Percentiles rank a stretch among this genome's conserved stretches.
These are phyloP conservation scores for Drosophila colorata DNA, from an alignment of 2,888 invertebrate genomes.

Conservation along the genomic window DNA sequence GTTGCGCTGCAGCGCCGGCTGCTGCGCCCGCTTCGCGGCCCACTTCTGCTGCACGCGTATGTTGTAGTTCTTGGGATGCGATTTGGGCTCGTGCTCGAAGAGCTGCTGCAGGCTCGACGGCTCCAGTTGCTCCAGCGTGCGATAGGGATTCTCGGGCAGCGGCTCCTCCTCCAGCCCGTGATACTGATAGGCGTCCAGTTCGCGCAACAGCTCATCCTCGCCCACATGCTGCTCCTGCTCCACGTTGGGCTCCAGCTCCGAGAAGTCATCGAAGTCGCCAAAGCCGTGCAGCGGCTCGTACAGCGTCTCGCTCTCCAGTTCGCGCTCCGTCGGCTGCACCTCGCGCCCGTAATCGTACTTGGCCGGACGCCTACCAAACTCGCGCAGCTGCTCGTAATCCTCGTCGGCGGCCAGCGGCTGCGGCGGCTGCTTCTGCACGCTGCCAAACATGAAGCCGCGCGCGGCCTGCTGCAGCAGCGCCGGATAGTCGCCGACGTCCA, in stretches of 20 bases:
- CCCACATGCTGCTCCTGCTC: constrained; percentile 63
- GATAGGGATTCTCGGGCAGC: constrained; percentile 73
- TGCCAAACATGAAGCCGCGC: constrained; percentile 79
- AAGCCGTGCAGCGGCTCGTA: constrained; percentile 67
- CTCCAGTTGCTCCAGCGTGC: constrained; percentile 76
- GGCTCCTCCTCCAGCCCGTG: constrained; percentile 71
- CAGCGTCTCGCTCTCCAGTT: constrained; percentile 50
- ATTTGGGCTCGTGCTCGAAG: constrained; percentile 73
- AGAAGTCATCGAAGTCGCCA: constrained; percentile 76
- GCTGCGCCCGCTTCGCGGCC: constrained; percentile 79
- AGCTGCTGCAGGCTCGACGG: constrained; percentile 79
- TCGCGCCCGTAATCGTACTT: constrained; percentile 81
- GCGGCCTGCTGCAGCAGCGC: constrained; percentile 79
- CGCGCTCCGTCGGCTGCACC: constrained; percentile 72
- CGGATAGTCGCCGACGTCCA: constrained; percentile 77
- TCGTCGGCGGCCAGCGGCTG: constrained; percentile 58
- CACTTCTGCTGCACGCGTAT: constrained; percentile 82
- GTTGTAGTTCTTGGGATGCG: constrained; percentile 67
- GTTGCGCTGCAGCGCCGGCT: constrained; percentile 69
- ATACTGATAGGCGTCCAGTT: constrained; percentile 81
- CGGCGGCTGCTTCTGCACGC: constrained; percentile 78
- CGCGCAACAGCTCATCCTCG: constrained; percentile 77
- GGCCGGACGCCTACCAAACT: constrained; percentile 61
- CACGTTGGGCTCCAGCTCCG: constrained; percentile 68
- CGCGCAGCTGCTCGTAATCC: constrained; percentile 68